Conservation (phyloP, 2,888 invertebrate species). For the Drosophila sordidapex region DNA sequence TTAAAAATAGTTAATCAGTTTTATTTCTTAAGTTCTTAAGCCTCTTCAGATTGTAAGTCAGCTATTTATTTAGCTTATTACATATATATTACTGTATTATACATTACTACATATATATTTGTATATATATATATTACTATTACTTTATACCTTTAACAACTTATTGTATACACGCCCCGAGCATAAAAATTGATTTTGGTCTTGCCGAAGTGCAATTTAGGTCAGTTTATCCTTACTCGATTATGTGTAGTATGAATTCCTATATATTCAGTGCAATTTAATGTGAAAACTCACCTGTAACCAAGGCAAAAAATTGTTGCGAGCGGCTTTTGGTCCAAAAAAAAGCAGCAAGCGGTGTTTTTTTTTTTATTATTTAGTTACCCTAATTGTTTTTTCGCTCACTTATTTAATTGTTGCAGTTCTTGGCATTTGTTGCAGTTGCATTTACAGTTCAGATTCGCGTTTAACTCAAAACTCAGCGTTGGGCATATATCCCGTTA, state of each 20-base stretch:
- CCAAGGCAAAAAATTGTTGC: conserved; percentile 33
- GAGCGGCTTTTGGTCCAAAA: conserved; percentile 1
- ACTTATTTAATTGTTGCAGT: conserved; percentile 23
- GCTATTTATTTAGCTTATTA: too few relatives aligned
- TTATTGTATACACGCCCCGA: neutral
- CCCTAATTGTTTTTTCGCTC: conserved; percentile 15
- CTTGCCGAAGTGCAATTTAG: conserved; percentile 36
- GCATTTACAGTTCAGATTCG: conserved; percentile 10
- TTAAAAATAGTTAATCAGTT: too few relatives aligned
- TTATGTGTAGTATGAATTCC: neutral
- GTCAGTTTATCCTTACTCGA: conserved; percentile 38
- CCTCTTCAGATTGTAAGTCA: too few relatives aligned
- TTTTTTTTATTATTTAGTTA: conserved; percentile 2
- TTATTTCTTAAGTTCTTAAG: too few relatives aligned
- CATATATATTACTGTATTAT: neutral
- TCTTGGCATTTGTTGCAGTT: conserved; percentile 6
- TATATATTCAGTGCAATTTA: neutral
- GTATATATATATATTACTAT: neutral
- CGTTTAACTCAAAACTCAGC: conserved; percentile 13
- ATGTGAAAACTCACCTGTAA: conserved; percentile 53
- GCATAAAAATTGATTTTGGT: conserved; percentile 39
- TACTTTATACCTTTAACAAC: neutral
- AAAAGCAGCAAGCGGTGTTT: conserved; percentile 11
- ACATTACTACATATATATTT: neutral
- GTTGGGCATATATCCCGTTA: neutral